Evolutionary conservation across 2,113 vertebrate species (phyloP).

Genomic region (Scomber colias): DNA sequence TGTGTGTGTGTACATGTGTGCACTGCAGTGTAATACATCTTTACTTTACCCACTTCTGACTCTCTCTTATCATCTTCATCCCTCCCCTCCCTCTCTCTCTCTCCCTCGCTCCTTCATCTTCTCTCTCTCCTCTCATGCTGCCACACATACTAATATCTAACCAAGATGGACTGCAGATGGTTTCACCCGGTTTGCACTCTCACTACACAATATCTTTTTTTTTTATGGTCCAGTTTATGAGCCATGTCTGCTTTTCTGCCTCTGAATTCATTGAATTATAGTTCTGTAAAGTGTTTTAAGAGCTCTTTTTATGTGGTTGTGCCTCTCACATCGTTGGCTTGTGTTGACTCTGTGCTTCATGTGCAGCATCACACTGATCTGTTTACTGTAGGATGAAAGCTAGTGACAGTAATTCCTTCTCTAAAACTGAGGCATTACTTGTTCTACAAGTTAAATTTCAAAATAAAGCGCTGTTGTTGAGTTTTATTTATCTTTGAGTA

Average conservation of each 20-base stretch:
- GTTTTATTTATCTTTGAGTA: too few relatives aligned
- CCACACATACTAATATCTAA: not conserved
- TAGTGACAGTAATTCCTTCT: too few relatives aligned
- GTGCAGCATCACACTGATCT: too few relatives aligned
- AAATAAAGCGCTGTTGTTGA: too few relatives aligned
- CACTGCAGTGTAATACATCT: constrained; percentile 44
- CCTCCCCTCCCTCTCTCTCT: not conserved
- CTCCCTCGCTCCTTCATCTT: not conserved
- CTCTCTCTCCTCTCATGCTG: not conserved
- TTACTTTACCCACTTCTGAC: constrained; percentile 29
- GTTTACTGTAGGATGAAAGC: too few relatives aligned
- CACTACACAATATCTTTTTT: not conserved
- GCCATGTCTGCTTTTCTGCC: not conserved
- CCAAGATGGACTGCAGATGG: constrained; percentile 22
- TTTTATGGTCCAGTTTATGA: not conserved
- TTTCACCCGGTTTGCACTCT: not conserved
- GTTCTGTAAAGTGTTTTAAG: too few relatives aligned
- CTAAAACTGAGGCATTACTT: too few relatives aligned
- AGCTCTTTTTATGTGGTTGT: too few relatives aligned
- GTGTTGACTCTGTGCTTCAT: too few relatives aligned
- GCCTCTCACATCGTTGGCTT: too few relatives aligned
- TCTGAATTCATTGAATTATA: not conserved
- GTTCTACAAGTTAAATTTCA: too few relatives aligned
- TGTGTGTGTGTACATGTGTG: too few relatives aligned
- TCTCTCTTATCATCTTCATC: constrained; percentile 17